Conservation (phyloP, 2,797 vertebrate species). For the Rhabdophis nuchalis region DNA sequence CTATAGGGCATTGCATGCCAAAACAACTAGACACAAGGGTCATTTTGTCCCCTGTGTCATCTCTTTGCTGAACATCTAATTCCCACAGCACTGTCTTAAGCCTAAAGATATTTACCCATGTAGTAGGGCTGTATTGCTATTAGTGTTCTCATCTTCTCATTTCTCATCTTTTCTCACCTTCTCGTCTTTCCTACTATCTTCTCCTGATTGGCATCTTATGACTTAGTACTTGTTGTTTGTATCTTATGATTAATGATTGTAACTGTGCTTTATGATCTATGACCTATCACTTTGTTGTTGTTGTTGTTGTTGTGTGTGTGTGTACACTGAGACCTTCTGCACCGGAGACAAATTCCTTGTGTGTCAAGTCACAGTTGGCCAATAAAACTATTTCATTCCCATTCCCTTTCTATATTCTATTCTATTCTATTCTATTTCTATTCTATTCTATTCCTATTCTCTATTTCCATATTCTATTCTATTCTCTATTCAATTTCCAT, state of each 20-base stretch:
- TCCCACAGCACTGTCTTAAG: background rate
- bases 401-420: too few species aligned
- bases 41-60: background rate
- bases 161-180: background rate
- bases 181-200: background rate
- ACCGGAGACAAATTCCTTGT: background rate
- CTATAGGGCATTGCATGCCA: background rate
- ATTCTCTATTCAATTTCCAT: too few species aligned
- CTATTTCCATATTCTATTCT: too few species aligned
- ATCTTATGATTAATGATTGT: background rate
- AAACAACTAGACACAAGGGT: background rate
- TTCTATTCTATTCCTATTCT: too few species aligned
- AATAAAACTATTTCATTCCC: background rate
- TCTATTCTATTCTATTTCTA: too few species aligned
- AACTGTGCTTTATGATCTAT: background rate
- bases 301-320: too few species aligned
- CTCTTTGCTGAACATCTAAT: background rate
- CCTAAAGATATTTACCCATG: background rate
- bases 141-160: background rate
- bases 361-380: background rate
- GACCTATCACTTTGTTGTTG: background rate
- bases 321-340: background rate
- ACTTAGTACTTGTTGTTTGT: background rate
- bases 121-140: background rate
- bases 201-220: background rate